A percentile compares a stretch with the other conserved stretches of the same genome.
Evolutionary conservation across 2,797 vertebrate genomes (phyloP).

Genomic region (Anguilla megastoma): DNA sequence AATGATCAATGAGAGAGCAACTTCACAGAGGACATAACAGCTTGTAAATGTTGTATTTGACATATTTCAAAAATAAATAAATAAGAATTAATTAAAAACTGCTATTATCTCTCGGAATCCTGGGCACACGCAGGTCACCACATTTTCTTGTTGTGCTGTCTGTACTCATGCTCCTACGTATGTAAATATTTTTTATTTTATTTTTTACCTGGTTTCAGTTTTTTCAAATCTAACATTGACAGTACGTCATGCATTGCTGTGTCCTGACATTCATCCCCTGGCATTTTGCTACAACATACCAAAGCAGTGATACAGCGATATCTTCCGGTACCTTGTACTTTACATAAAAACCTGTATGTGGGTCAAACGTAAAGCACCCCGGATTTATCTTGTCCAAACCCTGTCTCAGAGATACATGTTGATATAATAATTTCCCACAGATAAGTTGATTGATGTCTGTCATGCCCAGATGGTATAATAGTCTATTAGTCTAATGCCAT

Average conservation of each 20-base stretch:
- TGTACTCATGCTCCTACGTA: not conserved
- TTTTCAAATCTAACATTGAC: not conserved
- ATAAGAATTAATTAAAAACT: not conserved
- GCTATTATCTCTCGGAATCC: not conserved
- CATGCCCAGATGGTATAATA: constrained; percentile 33
- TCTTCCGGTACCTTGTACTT: not conserved
- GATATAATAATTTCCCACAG: constrained; percentile 17
- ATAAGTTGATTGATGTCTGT: constrained; percentile 17
- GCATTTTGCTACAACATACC: not conserved
- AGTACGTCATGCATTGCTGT: not conserved
- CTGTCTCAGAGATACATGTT: constrained; percentile 15
- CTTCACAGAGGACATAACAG: not conserved
- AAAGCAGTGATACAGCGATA: not conserved
- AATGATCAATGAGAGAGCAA: not conserved
- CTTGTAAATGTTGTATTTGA: constrained; percentile 10
- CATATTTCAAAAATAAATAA: not conserved
- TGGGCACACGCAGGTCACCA: not conserved
- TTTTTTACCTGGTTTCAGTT: not conserved
- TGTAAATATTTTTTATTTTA: no score
- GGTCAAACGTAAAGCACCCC: constrained; percentile 27
- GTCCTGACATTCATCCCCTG: not conserved
- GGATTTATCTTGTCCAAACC: not conserved
- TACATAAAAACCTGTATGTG: constrained; percentile 23
- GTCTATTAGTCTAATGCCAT: constrained; percentile 3
- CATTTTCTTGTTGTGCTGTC: not conserved